phyloP scores from a whole-genome alignment of 2,888 invertebrate species.

The Apamea crenata region DNA sequence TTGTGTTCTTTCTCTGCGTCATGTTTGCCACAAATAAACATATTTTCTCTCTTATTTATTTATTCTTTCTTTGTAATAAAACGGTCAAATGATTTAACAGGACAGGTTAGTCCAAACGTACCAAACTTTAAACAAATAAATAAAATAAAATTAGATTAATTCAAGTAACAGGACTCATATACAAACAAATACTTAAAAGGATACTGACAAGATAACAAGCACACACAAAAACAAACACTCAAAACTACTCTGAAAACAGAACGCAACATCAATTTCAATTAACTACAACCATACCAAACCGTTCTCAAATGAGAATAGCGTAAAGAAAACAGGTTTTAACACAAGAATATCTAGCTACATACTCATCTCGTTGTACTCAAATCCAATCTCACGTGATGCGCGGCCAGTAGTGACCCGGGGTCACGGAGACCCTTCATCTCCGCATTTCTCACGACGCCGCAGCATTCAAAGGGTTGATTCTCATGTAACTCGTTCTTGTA shows the following conservation, averaged over 20 bases:
- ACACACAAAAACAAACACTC: too few species aligned
- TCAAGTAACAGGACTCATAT: too few species aligned
- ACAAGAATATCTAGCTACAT: slow-evolving; percentile 27
- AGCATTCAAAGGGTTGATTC: slow-evolving; percentile 78
- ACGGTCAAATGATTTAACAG: neutral
- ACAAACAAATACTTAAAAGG: too few species aligned
- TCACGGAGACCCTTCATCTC: slow-evolving; percentile 78
- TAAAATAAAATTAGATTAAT: too few species aligned
- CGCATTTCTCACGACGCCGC: slow-evolving; percentile 77
- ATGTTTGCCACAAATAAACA: too few species aligned
- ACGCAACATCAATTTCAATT: slow-evolving; percentile 5
- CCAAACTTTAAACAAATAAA: neutral
- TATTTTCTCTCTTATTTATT: too few species aligned
- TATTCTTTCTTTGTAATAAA: neutral
- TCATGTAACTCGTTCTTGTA: slow-evolving; percentile 63
- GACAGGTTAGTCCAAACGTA: neutral
- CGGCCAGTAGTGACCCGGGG: slow-evolving; percentile 77
- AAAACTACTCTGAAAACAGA: neutral
- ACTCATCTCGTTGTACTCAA: slow-evolving; percentile 40
- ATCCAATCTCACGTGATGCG: slow-evolving; percentile 44
- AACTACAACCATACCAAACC: neutral
- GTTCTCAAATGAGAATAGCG: slow-evolving; percentile 1
- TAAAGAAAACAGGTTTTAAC: slow-evolving; percentile 49
- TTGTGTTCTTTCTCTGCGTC: too few species aligned
- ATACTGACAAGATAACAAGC: too few species aligned